phyloP scores from a whole-genome alignment of 2,113 vertebrate species.

The Aegotheles bennettii region DNA sequence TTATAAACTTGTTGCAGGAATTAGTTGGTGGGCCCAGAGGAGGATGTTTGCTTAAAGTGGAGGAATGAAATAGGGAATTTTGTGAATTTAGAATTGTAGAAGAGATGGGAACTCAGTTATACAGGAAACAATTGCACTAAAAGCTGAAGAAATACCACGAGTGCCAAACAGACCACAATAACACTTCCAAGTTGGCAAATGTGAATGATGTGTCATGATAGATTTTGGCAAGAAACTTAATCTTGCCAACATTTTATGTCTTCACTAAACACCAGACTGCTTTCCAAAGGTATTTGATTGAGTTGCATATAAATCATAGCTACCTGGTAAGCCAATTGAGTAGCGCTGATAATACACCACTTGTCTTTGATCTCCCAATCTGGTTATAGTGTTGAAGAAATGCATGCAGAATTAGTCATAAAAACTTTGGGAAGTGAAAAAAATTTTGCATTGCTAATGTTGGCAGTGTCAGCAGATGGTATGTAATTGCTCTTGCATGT shows the following conservation, averaged over 20 bases:
- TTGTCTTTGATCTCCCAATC: neutral
- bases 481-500: neutral
- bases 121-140: neutral
- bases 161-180: neutral
- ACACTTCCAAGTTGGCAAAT: neutral
- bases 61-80: neutral
- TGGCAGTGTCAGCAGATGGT: neutral
- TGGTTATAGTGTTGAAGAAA: neutral
- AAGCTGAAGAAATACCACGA: neutral
- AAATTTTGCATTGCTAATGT: neutral
- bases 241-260: neutral
- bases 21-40: neutral
- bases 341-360: neutral
- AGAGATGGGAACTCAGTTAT: neutral
- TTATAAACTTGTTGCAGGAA: neutral
- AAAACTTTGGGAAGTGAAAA: neutral
- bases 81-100: neutral
- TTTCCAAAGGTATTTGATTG: neutral
- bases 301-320: neutral
- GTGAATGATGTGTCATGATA: neutral
- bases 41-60: neutral
- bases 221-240: neutral
- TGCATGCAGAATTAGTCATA: neutral
- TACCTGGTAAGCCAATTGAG: neutral
- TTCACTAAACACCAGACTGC: neutral